Conservation (phyloP, 1,140 invertebrate genomes). For the Euura lappo region DNA sequence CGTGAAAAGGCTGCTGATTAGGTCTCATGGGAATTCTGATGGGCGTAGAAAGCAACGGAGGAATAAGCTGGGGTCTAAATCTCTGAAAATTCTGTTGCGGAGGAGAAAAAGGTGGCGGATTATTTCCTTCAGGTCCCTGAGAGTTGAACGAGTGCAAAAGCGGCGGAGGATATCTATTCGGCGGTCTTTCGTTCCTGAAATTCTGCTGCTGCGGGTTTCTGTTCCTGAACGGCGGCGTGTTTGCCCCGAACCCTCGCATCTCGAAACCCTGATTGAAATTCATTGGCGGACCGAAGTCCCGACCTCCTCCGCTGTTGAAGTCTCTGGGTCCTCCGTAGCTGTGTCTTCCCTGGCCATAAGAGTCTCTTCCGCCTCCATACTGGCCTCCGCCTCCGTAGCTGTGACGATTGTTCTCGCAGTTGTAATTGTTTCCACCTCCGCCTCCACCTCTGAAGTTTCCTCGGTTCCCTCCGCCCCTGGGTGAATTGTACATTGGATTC, state of each 20-base stretch:
- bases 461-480: slow-evolving; percentile 46
- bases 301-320: slow-evolving; percentile 32
- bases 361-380: slow-evolving; percentile 40
- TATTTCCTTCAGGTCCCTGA: not conserved
- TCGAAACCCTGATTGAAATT: slow-evolving; percentile 49
- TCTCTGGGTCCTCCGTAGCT: slow-evolving; percentile 39
- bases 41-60: slow-evolving; percentile 14
- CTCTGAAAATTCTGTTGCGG: not conserved
- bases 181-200: slow-evolving; percentile 43
- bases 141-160: slow-evolving; percentile 22
- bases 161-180: slow-evolving; percentile 34
- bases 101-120: slow-evolving; percentile 18
- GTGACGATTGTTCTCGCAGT: slow-evolving; percentile 47
- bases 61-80: slow-evolving; percentile 15
- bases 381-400: slow-evolving; percentile 41
- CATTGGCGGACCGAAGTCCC: slow-evolving; percentile 43
- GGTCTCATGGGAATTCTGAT: slow-evolving; percentile 2
- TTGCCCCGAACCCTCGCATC: slow-evolving; percentile 43
- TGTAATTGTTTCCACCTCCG: slow-evolving; percentile 25
- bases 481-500: slow-evolving; percentile 66
- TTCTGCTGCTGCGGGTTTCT: slow-evolving; percentile 48
- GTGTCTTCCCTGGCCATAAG: slow-evolving; percentile 41
- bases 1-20: not conserved
- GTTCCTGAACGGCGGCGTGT: slow-evolving; percentile 44
- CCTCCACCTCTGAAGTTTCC: slow-evolving; percentile 47